Percentiles rank a stretch among this genome's conserved stretches.
Conservation (phyloP, 2,113 vertebrate genomes). For the Azemiops feae region DNA sequence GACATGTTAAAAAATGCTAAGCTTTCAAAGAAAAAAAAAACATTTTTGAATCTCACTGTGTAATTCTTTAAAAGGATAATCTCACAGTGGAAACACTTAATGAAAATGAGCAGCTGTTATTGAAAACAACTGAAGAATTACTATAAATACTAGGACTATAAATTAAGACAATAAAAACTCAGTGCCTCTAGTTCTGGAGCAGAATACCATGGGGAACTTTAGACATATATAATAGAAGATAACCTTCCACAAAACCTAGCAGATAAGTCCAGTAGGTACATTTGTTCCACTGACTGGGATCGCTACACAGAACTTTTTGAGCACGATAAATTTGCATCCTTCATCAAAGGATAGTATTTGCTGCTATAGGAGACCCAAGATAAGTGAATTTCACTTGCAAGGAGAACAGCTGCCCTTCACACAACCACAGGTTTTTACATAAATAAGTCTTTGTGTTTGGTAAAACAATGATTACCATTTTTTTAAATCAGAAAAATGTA, state of each 20-base stretch:
- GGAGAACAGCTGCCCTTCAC: neutral
- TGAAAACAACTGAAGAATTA: constrained; percentile 48
- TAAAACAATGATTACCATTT: neutral
- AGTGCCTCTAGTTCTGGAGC: constrained; percentile 36
- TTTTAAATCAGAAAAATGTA: neutral
- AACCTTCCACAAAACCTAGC: constrained; percentile 33
- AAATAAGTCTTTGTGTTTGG: neutral
- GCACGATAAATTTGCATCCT: neutral
- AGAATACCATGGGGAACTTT: constrained; percentile 40
- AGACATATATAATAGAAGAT: constrained; percentile 42
- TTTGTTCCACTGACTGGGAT: constrained; percentile 12
- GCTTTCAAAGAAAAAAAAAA: constrained; percentile 69
- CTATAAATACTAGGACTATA: constrained; percentile 39
- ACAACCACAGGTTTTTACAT: neutral
- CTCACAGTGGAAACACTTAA: constrained; percentile 73
- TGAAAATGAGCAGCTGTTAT: constrained; percentile 60
- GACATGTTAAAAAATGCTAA: constrained; percentile 69
- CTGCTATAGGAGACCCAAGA: neutral
- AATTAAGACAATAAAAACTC: constrained; percentile 16
- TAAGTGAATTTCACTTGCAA: neutral
- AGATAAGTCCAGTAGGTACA: neutral
- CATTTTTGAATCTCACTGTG: constrained; percentile 73
- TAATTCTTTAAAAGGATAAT: constrained; percentile 78
- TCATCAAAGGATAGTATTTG: neutral
- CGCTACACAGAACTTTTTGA: neutral